Evolutionary conservation across 2,797 vertebrate species (phyloP).

Genomic region (Moxostoma hubbsi): DNA sequence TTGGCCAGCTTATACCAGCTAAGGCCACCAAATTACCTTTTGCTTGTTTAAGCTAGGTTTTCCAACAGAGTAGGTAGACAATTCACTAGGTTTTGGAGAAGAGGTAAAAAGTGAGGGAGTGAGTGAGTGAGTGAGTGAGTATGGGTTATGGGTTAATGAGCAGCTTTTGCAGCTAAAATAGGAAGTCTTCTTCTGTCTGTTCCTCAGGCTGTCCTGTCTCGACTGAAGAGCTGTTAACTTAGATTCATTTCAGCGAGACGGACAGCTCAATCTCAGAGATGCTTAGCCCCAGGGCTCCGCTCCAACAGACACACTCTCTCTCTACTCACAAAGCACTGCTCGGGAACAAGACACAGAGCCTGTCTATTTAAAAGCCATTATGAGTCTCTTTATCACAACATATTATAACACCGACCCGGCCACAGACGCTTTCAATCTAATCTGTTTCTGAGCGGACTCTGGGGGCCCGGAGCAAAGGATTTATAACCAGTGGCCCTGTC

Average conservation of each 20-base stretch:
- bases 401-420: conserved; percentile 78
- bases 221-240: conserved; percentile 81
- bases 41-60: too few relatives aligned
- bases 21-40: too few relatives aligned
- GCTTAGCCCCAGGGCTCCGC: conserved; percentile 80
- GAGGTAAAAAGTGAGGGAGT: conserved; percentile 4
- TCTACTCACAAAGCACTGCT: conserved; percentile 31
- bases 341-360: conserved; percentile 54
- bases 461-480: conserved; percentile 45
- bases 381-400: conserved; percentile 85
- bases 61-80: neutral
- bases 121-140: conserved; percentile 7
- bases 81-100: neutral
- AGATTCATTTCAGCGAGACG: conserved; percentile 84
- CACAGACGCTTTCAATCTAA: conserved; percentile 66
- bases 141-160: conserved; percentile 60
- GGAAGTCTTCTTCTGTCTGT: conserved; percentile 75
- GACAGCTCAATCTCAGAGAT: conserved; percentile 86
- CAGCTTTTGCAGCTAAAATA: conserved; percentile 60
- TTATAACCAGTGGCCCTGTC: conserved; percentile 55
- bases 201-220: conserved; percentile 69
- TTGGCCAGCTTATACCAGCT: too few relatives aligned
- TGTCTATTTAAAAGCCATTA: conserved; percentile 89
- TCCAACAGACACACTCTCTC: conserved; percentile 69
- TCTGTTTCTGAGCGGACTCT: conserved; percentile 51